Evolutionary conservation across 2,888 invertebrate genomes (phyloP).

Genomic region (Isotomurus palustris): DNA sequence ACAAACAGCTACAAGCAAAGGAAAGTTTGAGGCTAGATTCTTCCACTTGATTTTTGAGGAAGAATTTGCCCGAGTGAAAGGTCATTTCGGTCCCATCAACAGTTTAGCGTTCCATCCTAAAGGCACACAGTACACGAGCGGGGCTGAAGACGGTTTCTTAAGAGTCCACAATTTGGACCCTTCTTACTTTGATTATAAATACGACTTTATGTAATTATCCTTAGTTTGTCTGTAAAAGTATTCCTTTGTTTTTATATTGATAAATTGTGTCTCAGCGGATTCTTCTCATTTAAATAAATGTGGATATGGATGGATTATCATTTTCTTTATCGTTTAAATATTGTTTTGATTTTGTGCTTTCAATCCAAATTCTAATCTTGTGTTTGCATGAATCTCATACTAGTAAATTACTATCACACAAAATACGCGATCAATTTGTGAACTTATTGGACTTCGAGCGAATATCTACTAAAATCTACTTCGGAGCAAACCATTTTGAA

Average conservation of each 20-base stretch:
- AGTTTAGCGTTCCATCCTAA: slow-evolving; percentile 96
- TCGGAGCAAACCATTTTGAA: no score
- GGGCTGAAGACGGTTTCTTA: slow-evolving; percentile 98
- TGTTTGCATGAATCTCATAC: no score
- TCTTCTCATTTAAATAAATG: background rate
- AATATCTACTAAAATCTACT: no score
- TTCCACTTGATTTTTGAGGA: slow-evolving; percentile 95
- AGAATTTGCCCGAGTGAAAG: slow-evolving; percentile 95
- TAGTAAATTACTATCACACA: no score
- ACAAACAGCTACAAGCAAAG: slow-evolving; percentile 85
- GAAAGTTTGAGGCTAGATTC: slow-evolving; percentile 93
- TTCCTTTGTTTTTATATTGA: background rate
- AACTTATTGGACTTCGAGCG: no score
- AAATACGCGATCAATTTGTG: no score
- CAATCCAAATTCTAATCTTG: no score
- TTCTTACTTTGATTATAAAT: slow-evolving; percentile 91
- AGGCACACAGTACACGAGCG: slow-evolving; percentile 92
- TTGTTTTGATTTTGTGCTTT: no score
- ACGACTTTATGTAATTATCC: slow-evolving; percentile 71
- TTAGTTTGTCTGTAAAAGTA: slow-evolving; percentile 11
- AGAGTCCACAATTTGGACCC: slow-evolving; percentile 93
- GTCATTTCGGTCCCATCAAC: slow-evolving; percentile 99
- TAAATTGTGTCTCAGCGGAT: background rate
- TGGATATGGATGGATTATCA: background rate
- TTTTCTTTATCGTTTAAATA: background rate